Base-by-base conservation (phyloP, 1,140 invertebrate species). In the Goniozus legneri region DNA sequence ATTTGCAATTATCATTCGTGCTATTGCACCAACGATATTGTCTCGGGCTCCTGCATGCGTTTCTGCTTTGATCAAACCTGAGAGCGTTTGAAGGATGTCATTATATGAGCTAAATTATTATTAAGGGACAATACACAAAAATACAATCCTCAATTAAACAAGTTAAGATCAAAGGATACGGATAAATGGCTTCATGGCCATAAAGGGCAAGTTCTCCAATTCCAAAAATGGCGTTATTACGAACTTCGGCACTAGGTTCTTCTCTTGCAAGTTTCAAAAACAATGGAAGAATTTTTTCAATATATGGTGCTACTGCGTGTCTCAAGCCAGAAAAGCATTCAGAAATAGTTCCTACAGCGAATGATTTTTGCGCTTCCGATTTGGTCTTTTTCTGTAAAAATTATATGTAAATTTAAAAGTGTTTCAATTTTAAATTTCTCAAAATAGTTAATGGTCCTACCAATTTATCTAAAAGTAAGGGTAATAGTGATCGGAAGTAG, bases 1-100 rank as follows among this genome's bases (percentile, higher is more conserved):
- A 71, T 88, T 87, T 0, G 79, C 79, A 13, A 84, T 73, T 24
- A 91, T 87, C 41, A 91, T 75, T 31, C 88, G 79, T 13, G 87
- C 84, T 27, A 89, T 77, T 13, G 88, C 87, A 44, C 86, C 88
- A 67, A 87, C 86, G 45, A 89, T 83, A 60, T 92, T 91, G 60
- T 92, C 89, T 19, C 86, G 64, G 1, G 82, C 82, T 19, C 82
- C 73, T 0, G 72, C 67, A 56, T 84, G 77, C 2, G 69, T 73
- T 64, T 89, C 88, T 52, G 78, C 80, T 14, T 71, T 63, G 35
- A 89, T 76, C 1, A 80, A 75, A n/a, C 73, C 65, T 3, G 87
- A 87, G 12, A 92, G 65, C 3, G 76, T 65, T 68, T 84, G 80
- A 8, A 91, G 64, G 56, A 91, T 84, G 15, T 79, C 70, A 14